Evolutionary conservation across 2,797 vertebrate species (phyloP).

Genomic region (Tragopan temminckii): DNA sequence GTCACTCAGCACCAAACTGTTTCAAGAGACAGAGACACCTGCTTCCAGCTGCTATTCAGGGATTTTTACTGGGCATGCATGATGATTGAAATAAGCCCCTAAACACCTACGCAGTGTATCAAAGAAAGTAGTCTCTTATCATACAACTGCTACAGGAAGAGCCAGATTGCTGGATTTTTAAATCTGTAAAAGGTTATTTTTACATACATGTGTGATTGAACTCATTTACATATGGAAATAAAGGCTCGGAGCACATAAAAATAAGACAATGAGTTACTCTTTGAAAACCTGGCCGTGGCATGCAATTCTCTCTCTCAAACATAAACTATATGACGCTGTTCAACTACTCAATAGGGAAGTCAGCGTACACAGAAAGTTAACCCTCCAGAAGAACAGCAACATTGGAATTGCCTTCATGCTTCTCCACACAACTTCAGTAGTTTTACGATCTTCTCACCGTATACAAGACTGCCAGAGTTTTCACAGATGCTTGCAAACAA

Average conservation of each 20-base stretch:
- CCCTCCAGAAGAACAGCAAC: neutral
- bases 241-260: neutral
- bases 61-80: neutral
- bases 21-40: neutral
- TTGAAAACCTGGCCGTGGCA: neutral
- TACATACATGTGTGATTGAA: neutral
- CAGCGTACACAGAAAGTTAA: neutral
- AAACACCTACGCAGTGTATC: neutral
- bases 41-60: neutral
- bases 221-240: slow-evolving; percentile 8
- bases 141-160: neutral
- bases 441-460: neutral
- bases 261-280: neutral
- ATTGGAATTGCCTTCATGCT: neutral
- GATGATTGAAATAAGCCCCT: neutral
- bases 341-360: neutral
- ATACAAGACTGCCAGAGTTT: neutral
- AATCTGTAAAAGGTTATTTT: neutral
- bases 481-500: neutral
- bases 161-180: neutral
- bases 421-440: neutral
- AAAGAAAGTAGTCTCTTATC: neutral
- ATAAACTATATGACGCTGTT: fast-evolving
- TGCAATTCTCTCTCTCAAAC: neutral
- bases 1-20: neutral